Base-by-base conservation (phyloP, 2,797 vertebrate species). In the Enteromius argenteus region DNA sequence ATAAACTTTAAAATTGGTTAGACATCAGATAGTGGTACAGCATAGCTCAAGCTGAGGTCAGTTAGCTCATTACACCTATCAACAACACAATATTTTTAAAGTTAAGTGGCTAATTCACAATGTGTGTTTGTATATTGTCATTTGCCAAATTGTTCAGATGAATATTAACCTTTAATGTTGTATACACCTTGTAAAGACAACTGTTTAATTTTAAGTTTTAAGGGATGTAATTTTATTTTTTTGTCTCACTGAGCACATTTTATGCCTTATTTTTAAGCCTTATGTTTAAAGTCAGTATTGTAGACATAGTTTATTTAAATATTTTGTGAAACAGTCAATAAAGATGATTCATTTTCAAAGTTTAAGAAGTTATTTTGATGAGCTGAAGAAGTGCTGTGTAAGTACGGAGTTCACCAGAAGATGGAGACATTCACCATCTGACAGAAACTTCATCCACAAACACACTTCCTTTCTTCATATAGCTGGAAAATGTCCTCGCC, bases 131-230 rank as follows among this genome's bases (percentile, higher is more conserved):
- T 39, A 74, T 53, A 21, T 73, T 74, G 77, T 42, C 77, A 10
- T 60, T 77, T 87, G 84, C 86, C 86, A 87, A 87, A 83, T 72
- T 5, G 49, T 53, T 73, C 10, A 44, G 9, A 21, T 6, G 10
- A 17, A 75, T n/a, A 66, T 62, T n/a, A 39, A 71, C 44, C 9
- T 37, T 72, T 66, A 51, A 72, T 64, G 56, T 67, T 79, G 44
- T 79, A 64, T 46, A 72, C 17, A 9, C 35, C 37, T 10, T 72
- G 42, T 79, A 80, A 30, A 21, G 15, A 21, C 56, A 71, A 35
- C 10, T 74, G n/a, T 15, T 58, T 27, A 27, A 17, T 37, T 74
- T 37, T 6, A 71, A 58, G 69, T 7, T 21, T 56, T 68, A 73
- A 58, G 35, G 32, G 51, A 23, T 66, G 27, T 51, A 21, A 35